These are phyloP conservation scores for Salticus scenicus DNA, from an alignment of 2,888 invertebrate species.

Conservation along the genomic window DNA sequence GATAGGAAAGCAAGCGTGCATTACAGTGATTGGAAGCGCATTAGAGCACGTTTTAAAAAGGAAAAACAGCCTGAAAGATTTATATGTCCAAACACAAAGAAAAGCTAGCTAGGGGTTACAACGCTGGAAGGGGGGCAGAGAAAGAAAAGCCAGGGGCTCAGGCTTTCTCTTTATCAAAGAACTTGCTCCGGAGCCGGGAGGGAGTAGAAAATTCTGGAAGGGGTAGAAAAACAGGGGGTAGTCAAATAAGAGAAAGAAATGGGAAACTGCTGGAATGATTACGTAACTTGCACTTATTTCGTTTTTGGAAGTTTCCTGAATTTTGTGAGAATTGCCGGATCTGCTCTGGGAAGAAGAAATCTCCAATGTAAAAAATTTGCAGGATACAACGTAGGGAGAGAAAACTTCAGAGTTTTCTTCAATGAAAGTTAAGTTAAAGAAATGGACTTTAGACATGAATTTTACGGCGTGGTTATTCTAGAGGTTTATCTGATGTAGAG, in stretches of 20 bases:
- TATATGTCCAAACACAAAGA: conserved; percentile 64
- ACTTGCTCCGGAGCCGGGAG: conserved; percentile 44
- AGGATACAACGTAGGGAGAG: conserved; percentile 46
- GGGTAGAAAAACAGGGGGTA: conserved; percentile 45
- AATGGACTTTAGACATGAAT: conserved; percentile 49
- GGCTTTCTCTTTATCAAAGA: conserved; percentile 65
- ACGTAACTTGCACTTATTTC: conserved; percentile 68
- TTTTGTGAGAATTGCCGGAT: conserved; percentile 68
- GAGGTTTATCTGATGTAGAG: neutral
- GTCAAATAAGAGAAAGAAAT: conserved; percentile 67
- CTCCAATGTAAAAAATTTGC: conserved; percentile 63
- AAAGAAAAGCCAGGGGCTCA: conserved; percentile 54
- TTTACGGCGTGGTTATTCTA: conserved; percentile 39
- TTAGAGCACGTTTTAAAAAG: conserved; percentile 70
- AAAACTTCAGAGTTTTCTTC: conserved; percentile 39
- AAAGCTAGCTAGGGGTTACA: conserved; percentile 45
- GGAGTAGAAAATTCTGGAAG: conserved; percentile 22
- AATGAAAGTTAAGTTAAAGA: conserved; percentile 28
- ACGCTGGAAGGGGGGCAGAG: conserved; percentile 10
- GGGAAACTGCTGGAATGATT: conserved; percentile 65
- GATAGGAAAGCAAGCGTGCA: conserved; percentile 68
- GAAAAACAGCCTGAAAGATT: conserved; percentile 67
- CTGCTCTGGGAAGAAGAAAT: conserved; percentile 36
- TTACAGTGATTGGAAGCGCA: conserved; percentile 69
- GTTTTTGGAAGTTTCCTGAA: conserved; percentile 63